Conservation (phyloP, 2,888 invertebrate genomes). For the Catocala sponsa region DNA sequence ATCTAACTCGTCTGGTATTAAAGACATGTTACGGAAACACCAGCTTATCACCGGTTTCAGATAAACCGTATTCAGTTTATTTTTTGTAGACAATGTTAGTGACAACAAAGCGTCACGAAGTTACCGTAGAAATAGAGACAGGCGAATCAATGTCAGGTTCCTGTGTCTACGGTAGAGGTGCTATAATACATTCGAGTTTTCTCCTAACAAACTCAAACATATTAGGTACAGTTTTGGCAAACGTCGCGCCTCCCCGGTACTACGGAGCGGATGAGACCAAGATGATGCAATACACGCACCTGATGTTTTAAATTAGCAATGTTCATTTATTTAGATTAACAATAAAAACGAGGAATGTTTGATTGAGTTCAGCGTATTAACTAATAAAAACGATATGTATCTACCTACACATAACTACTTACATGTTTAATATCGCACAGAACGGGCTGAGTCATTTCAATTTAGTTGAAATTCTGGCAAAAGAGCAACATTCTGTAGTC, state of each 20-base stretch:
- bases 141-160: constrained; percentile 1
- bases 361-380: background rate
- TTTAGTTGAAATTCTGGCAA: background rate
- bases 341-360: background rate
- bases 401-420: too few relatives aligned
- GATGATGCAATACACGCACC: constrained; percentile 29
- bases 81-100: background rate
- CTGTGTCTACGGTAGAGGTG: background rate
- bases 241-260: constrained; percentile 12
- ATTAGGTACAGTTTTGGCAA: constrained; percentile 36
- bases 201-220: background rate
- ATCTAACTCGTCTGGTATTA: constrained; percentile 9
- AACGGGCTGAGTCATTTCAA: background rate
- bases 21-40: constrained; percentile 1
- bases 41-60: background rate
- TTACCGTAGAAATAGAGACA: background rate
- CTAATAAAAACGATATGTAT: too few relatives aligned
- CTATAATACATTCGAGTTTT: background rate
- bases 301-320: constrained; percentile 18
- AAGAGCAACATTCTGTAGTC: background rate
- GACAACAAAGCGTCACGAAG: constrained; percentile 7
- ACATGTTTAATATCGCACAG: background rate
- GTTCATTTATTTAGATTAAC: constrained; percentile 13
- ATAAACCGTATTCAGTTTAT: too few relatives aligned
- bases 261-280: constrained; percentile 10